phyloP scores from a whole-genome alignment of 2,888 invertebrate species.

The Ectemnius continuus region DNA sequence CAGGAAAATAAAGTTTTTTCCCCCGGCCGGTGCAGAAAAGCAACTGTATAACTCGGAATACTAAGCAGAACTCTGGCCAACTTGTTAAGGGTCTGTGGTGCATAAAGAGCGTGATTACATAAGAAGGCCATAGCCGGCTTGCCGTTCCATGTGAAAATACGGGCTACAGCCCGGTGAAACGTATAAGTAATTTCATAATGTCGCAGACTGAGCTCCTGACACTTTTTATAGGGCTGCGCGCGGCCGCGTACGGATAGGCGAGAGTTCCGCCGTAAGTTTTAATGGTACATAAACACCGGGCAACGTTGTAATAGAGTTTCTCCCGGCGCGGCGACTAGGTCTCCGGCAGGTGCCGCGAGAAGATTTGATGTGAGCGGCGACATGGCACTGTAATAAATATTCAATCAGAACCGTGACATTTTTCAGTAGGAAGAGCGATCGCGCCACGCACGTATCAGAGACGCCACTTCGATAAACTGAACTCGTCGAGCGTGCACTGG shows the following conservation, averaged over 20 bases:
- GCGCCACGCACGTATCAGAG: too few relatives aligned
- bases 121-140: background rate
- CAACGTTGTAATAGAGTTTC: constrained; percentile 57
- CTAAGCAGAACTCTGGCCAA: too few relatives aligned
- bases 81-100: too few relatives aligned
- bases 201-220: constrained; percentile 45
- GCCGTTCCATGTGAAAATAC: background rate
- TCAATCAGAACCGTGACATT: constrained; percentile 48
- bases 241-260: constrained; percentile 31
- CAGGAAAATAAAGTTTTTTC: constrained; percentile 20
- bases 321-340: constrained; percentile 35
- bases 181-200: constrained; percentile 49
- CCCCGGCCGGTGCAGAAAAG: background rate
- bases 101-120: background rate
- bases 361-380: constrained; percentile 48
- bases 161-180: constrained; percentile 20
- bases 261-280: constrained; percentile 58
- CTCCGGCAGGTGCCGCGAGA: constrained; percentile 12
- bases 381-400: constrained; percentile 54
- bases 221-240: constrained; percentile 42
- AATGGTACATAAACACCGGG: constrained; percentile 60
- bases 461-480: constrained; percentile 24
- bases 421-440: constrained; percentile 12
- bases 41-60: too few relatives aligned
- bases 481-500: constrained; percentile 30